Base-by-base conservation (phyloP, 2,888 invertebrate species). In the Antheraea assamensis region DNA sequence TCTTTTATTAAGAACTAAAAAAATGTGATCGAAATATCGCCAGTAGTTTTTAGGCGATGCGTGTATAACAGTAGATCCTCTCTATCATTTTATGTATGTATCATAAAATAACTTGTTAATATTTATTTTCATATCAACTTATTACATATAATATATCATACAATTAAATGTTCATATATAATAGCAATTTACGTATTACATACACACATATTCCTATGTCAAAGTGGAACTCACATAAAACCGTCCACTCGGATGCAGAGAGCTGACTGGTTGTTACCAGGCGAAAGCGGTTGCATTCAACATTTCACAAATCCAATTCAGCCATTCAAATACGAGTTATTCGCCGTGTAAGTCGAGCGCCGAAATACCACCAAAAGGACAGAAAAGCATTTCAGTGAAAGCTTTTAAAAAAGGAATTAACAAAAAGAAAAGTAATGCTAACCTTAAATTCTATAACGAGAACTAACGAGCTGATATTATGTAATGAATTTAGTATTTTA, bases 271-370 rank as follows among this genome's bases (percentile, higher is more conserved):
- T 64, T 64, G 61, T 64, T 30, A 30, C 61, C 30, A 30, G 30
- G 61, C 61, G 27, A 30, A 27, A 64, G 61, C 61, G 30, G 27
- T 64, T 64, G 61, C 3, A 64, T 64, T 30, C 61, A 64, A 27
- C 61, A 30, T 64, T 64, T 64, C 30, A 68, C 68, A 68, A 68
- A 31, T 19, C n/a, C 35, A 68, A 68, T 35, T 68, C 68, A 68
- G 35, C 68, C 68, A 68, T 68, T 68, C 35, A 68, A 68, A 68
- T n/a, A 68, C 68, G 68, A 68, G 68, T 68, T 68, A 68, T 68
- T 68, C 68, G 35, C 35, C 68, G 68, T 35, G 35, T 35, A 68
- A 68, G 35, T 68, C 68, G 35, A 35, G 68, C 35, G 31, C 68
- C 35, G 68, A 35, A 68, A n/a, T 35, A 68, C 31, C 61, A 64